Evolutionary conservation across 64 coral and sea anemone species (phyloP), one percentile per base, ranked within the genome.

Genomic region (Dendronephthya gigantea): DNA sequence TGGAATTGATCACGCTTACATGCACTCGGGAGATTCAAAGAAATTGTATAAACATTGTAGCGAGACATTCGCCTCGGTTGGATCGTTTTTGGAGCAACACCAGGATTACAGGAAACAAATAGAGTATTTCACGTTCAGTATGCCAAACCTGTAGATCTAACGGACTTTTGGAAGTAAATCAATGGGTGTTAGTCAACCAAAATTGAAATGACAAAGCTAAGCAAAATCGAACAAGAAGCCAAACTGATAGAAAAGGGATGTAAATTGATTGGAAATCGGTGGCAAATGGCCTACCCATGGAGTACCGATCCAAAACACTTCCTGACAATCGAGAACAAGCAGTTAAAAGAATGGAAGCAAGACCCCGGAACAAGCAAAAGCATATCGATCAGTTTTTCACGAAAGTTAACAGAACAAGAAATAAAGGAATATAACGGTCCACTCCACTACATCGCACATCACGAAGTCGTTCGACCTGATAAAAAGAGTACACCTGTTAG

Each of bases 41-140:
- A 35, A 83, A 68, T n/a, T 36, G n/a, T 41, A 82, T 17, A 29
- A 50, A 83, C 4, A 7, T 83, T 84, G 88, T 89, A 84, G 88
- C 88, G 52, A 52, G 76, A 33, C 58, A 45, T 27, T 68, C 82
- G 29, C 52, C 50, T 38, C 79, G 82, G 55, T 19, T 89, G 34
- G 88, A 82, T 89, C 36, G 41, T 84, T 36, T 89, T 89, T 89
- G 88, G 88, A 82, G 86, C 43, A 43, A 48, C 36, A 32, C 39
- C 88, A 32, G 48, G 40, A 22, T 29, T 83, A 16, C 48, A 50
- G 48, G 9, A 70, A 8, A 70, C 30, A 25, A 70, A n/a, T 70
- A 8, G 66, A 70, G 30, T 69, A 28, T 50, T 50, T 39, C 89
- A 74, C 35, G 66, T 90, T 47, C 83, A 70, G 31, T 52, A 74